Evolutionary conservation across 2,113 vertebrate genomes (phyloP).

Genomic region (Pluvialis apricaria): DNA sequence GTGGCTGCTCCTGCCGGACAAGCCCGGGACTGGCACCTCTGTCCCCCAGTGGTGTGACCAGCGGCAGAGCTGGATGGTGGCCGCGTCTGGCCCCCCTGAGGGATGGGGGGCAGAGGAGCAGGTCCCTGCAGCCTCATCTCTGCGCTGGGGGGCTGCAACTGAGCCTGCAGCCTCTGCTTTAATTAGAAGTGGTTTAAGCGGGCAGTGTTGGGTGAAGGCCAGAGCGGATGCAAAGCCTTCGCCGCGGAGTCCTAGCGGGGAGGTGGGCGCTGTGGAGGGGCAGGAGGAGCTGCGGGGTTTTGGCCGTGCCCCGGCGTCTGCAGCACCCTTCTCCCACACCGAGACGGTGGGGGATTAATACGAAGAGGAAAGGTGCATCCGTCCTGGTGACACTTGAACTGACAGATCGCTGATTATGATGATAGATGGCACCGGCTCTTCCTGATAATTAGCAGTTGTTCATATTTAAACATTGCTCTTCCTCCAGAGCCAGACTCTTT

Average conservation of each 20-base stretch:
- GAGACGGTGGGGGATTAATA: neutral
- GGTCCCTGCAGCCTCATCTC: too few relatives aligned
- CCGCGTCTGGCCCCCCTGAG: too few relatives aligned
- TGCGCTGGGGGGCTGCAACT: too few relatives aligned
- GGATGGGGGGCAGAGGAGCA: too few relatives aligned
- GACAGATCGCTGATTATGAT: neutral
- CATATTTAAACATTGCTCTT: neutral
- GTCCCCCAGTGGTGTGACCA: too few relatives aligned
- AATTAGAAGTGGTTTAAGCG: too few relatives aligned
- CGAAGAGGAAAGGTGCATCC: neutral
- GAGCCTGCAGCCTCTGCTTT: too few relatives aligned
- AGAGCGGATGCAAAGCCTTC: neutral
- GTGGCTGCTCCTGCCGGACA: too few relatives aligned
- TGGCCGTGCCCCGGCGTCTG: fast-evolving
- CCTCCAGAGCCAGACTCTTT: neutral
- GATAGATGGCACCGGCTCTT: constrained; percentile 14
- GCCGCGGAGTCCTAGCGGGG: too few relatives aligned
- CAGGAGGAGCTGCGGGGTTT: neutral
- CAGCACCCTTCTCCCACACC: fast-evolving
- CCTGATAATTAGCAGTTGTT: constrained; percentile 14
- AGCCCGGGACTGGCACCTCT: too few relatives aligned
- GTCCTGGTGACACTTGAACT: neutral
- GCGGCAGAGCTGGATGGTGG: too few relatives aligned
- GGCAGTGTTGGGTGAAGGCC: too few relatives aligned
- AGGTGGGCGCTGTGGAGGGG: neutral